Evolutionary conservation across 2,888 invertebrate genomes (phyloP).

Genomic region (Stenotaenia linearis): DNA sequence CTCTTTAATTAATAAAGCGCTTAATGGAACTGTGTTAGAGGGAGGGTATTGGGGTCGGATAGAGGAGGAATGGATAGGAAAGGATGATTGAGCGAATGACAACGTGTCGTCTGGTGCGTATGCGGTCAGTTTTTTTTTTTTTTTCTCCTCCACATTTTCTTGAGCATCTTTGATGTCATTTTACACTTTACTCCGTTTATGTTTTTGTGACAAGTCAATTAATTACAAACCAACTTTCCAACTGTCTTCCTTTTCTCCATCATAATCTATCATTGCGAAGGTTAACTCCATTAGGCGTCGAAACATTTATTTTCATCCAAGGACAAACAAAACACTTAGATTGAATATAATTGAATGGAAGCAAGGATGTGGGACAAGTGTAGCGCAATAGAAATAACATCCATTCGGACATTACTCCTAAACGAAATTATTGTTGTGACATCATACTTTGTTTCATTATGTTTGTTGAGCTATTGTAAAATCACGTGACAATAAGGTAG

Average conservation of each 20-base stretch:
- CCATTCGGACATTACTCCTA: background rate
- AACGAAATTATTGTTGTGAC: background rate
- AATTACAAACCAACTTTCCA: background rate
- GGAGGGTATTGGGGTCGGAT: background rate
- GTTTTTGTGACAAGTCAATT: background rate
- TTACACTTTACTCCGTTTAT: background rate
- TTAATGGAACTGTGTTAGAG: conserved; percentile 22
- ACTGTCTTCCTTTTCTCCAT: conserved; percentile 4
- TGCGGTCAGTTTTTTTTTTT: conserved; percentile 27
- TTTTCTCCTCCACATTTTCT: too few relatives aligned
- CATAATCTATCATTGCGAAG: background rate
- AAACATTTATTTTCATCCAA: background rate
- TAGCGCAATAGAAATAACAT: background rate
- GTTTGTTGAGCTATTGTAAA: too few relatives aligned
- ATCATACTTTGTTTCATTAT: background rate
- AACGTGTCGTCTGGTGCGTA: background rate
- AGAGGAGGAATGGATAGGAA: background rate
- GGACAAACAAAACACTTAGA: background rate
- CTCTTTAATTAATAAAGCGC: conserved; percentile 32
- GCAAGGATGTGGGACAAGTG: background rate
- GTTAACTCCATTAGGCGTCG: conserved; percentile 9
- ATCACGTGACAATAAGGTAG: too few relatives aligned
- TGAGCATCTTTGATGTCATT: background rate
- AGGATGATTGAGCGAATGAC: background rate
- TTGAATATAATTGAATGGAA: background rate